Evolutionary conservation across 2,113 vertebrate species (phyloP), one percentile per base, ranked within the genome.

Genomic region (Microcebus tavaratra): DNA sequence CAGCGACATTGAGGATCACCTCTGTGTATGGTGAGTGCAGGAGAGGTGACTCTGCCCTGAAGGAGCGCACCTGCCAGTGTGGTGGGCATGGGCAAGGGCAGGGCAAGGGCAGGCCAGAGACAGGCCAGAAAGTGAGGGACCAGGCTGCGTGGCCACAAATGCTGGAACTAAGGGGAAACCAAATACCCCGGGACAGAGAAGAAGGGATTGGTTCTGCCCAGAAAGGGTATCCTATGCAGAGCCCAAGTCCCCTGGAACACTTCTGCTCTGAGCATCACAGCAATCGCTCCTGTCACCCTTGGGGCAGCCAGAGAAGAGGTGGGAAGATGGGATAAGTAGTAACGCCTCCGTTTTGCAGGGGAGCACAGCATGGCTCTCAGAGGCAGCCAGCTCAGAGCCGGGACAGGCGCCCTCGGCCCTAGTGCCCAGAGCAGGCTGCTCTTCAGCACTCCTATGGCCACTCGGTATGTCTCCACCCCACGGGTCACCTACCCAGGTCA

Each of bases 321-420:
- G 11, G 29, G 18, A 25, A 65, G 73, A 25, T 20, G 48, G 53
- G 63, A n/a, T 39, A 36, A 18, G 42, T 0, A 20, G 39, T 25
- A 31, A 14, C 3, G 25, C n/a, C n/a, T n/a, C n/a, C n/a, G n/a
- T n/a, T n/a, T n/a, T n/a, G n/a, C n/a, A n/a, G n/a, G n/a, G n/a
- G n/a, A n/a, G n/a, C n/a, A n/a, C n/a, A n/a, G n/a, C n/a, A n/a
- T n/a, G n/a, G n/a, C n/a, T n/a, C n/a, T n/a, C n/a, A n/a, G 2
- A 2, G 10, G 18, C 70, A 9, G 20, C 13, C 15, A 5, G 17
- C 63, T 68, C 21, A 2, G 23, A 2, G 0, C 73, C 14, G n/a
- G 59, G 53, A 6, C 34, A 4, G 75, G 65, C 2, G 13, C n/a
- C 59, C 31, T 34, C 36, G n/a, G n/a, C n/a, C 63, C 78, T 25